Conservation (phyloP, 2,888 invertebrate species). For the Drosophila hamatofila region DNA sequence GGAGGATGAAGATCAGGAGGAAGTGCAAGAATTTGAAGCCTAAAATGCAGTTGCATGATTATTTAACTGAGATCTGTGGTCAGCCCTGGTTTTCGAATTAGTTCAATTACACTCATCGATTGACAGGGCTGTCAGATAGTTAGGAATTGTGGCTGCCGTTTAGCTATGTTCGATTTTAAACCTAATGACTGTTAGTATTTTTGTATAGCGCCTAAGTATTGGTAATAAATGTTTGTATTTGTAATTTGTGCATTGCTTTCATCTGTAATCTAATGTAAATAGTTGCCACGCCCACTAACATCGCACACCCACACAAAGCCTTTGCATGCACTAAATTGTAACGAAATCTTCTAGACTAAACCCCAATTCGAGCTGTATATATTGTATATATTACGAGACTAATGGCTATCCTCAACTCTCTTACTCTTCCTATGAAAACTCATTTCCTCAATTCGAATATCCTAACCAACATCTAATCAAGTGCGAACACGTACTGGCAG, state of each 20-base stretch:
- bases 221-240: conserved; percentile 73
- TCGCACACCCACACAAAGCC: conserved; percentile 13
- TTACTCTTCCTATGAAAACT: conserved; percentile 43
- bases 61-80: conserved; percentile 5
- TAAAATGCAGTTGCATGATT: neutral
- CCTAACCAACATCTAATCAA: conserved; percentile 35
- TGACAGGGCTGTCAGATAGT: conserved; percentile 30
- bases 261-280: conserved; percentile 44
- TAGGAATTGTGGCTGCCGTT: conserved; percentile 19
- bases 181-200: conserved; percentile 66
- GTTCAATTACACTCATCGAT: conserved; percentile 8
- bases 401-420: conserved; percentile 67
- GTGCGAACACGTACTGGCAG: conserved; percentile 72
- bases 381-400: conserved; percentile 47
- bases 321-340: conserved; percentile 22
- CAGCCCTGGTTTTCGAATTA: conserved; percentile 3
- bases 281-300: conserved; percentile 33
- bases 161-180: conserved; percentile 44
- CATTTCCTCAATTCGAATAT: conserved; percentile 38
- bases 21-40: conserved; percentile 50
- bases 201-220: conserved; percentile 62
- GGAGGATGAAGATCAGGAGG: conserved; percentile 38
- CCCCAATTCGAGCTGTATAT: conserved; percentile 42
- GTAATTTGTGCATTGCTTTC: conserved; percentile 62
- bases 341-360: conserved; percentile 11